Conservation (phyloP, 2,113 vertebrate genomes). For the Lophius piscatorius region DNA sequence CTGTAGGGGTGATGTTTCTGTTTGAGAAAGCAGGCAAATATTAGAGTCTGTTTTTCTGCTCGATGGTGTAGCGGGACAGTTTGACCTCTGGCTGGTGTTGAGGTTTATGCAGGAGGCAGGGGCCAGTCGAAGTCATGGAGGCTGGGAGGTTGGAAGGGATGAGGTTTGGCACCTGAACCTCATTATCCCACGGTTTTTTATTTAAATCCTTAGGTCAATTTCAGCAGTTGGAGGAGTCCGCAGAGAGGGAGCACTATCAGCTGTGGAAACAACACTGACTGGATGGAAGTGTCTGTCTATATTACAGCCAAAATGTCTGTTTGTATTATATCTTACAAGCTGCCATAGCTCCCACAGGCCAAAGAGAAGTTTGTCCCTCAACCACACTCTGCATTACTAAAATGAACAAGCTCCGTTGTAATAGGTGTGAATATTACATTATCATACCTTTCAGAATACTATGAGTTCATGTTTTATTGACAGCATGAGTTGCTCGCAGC, state of each 20-base stretch:
- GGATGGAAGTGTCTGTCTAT: slow-evolving; percentile 20
- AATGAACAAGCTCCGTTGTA: slow-evolving; percentile 36
- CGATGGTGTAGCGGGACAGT: slow-evolving; percentile 14
- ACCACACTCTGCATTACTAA: slow-evolving; percentile 32
- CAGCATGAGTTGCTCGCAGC: slow-evolving; percentile 34
- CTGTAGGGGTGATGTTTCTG: too few relatives aligned
- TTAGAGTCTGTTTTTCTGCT: neutral
- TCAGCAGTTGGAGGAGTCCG: slow-evolving; percentile 26
- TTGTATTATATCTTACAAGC: slow-evolving; percentile 49
- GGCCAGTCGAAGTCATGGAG: neutral
- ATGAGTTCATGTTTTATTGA: slow-evolving; percentile 66
- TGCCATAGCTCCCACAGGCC: slow-evolving; percentile 28
- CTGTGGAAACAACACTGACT: slow-evolving; percentile 19
- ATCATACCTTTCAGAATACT: slow-evolving; percentile 54
- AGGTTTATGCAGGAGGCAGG: slow-evolving; percentile 1
- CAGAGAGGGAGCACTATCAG: slow-evolving; percentile 9
- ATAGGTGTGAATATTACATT: slow-evolving; percentile 59
- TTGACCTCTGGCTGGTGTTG: slow-evolving; percentile 8
- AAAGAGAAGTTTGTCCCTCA: slow-evolving; percentile 32
- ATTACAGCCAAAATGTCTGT: slow-evolving; percentile 46
- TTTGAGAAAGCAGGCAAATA: neutral
- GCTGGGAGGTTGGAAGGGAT: slow-evolving; percentile 17
- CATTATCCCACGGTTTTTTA: slow-evolving; percentile 43
- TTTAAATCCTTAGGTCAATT: slow-evolving; percentile 30
- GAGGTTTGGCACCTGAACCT: slow-evolving; percentile 43